Percentiles rank a stretch among this genome's conserved stretches.
phyloP scores from a whole-genome alignment of 2,797 vertebrate species.

The Echeneis naucrates region DNA sequence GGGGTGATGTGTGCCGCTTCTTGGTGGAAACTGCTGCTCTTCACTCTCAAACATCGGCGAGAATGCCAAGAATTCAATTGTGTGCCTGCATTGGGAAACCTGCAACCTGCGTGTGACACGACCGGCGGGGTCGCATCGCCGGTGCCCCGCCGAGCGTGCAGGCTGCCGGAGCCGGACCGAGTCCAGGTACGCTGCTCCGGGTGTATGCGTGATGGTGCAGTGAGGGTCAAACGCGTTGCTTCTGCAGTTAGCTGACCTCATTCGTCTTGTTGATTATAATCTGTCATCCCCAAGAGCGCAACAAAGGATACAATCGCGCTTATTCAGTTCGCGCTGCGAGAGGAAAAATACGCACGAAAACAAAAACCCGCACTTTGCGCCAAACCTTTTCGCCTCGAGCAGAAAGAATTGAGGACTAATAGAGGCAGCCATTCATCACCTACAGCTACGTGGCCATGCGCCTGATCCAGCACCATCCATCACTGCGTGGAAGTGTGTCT shows the following conservation, averaged over 20 bases:
- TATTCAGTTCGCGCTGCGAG: conserved; percentile 63
- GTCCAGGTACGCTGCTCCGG: conserved; percentile 46
- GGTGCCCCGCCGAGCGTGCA: conserved; percentile 60
- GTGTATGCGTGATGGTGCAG: background rate
- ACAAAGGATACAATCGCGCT: conserved; percentile 76
- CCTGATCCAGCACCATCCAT: too few species aligned
- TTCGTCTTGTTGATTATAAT: conserved; percentile 78
- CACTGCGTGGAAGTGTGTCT: background rate
- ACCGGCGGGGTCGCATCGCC: conserved; percentile 75
- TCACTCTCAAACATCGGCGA: conserved; percentile 85
- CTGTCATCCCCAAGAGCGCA: conserved; percentile 71
- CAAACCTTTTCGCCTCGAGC: conserved; percentile 60
- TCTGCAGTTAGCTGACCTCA: conserved; percentile 74
- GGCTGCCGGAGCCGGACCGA: conserved; percentile 34
- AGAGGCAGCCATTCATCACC: conserved; percentile 13
- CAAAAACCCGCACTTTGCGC: conserved; percentile 38
- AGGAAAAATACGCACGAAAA: conserved; percentile 65
- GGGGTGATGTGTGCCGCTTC: conserved; percentile 83
- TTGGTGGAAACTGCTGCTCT: conserved; percentile 86
- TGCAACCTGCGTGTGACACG: conserved; percentile 82
- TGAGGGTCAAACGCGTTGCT: conserved; percentile 65
- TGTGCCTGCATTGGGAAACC: conserved; percentile 78
- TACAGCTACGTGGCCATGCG: background rate
- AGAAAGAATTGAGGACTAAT: conserved; percentile 41
- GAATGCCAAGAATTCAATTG: conserved; percentile 88